Evolutionary conservation across 1,140 invertebrate species (phyloP).

Genomic region (Eubasilissa regina): DNA sequence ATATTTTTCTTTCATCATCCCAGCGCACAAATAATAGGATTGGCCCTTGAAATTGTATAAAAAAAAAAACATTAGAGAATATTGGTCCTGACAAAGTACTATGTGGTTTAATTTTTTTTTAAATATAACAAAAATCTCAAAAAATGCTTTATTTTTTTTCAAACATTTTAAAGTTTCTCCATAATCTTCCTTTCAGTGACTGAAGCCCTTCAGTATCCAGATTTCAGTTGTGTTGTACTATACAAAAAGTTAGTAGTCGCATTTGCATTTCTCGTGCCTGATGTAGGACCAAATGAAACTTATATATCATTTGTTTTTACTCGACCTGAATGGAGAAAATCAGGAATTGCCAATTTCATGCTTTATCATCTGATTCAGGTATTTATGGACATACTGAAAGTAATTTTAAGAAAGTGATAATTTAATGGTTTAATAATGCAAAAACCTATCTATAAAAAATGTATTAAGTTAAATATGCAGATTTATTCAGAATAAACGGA

Average conservation of each 20-base stretch:
- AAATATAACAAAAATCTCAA: too few species aligned
- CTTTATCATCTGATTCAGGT: constrained; percentile 92
- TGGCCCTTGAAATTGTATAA: too few species aligned
- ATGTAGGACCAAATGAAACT: constrained; percentile 85
- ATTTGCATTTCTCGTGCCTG: constrained; percentile 92
- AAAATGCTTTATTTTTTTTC: constrained; percentile 1
- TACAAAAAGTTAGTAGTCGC: constrained; percentile 89
- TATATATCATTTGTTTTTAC: constrained; percentile 93
- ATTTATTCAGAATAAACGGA: too few species aligned
- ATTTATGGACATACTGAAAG: constrained; percentile 32
- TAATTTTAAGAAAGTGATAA: too few species aligned
- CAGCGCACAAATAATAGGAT: too few species aligned
- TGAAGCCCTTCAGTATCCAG: constrained; percentile 91
- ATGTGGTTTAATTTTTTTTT: too few species aligned
- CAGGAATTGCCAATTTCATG: constrained; percentile 90
- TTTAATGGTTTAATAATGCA: too few species aligned
- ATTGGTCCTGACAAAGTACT: too few species aligned
- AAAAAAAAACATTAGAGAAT: too few species aligned
- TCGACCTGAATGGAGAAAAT: constrained; percentile 87
- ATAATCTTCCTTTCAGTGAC: constrained; percentile 78
- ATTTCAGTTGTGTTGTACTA: constrained; percentile 91
- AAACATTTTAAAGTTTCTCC: background rate
- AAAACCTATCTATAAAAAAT: too few species aligned
- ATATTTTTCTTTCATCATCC: too few species aligned
- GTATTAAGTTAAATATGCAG: too few species aligned